Conservation (phyloP, 2,797 vertebrate genomes). For the Brotogeris chrysoptera region DNA sequence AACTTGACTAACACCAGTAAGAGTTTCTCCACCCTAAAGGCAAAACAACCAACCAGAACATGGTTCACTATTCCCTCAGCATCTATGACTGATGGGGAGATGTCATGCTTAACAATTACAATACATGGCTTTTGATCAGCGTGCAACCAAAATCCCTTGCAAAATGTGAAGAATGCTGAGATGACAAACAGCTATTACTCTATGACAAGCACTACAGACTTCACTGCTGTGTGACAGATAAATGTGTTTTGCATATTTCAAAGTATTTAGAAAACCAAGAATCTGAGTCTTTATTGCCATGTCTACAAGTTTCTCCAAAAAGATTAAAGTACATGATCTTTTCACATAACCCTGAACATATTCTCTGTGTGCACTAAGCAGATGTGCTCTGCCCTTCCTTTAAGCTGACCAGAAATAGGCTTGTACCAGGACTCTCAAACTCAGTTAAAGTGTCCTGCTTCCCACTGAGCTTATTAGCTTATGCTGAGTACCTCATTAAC, state of each 20-base stretch:
- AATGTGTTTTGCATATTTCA: neutral
- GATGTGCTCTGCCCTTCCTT: neutral
- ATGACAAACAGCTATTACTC: neutral
- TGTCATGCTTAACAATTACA: neutral
- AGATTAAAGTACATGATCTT: neutral
- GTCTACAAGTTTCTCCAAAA: neutral
- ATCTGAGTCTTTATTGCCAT: neutral
- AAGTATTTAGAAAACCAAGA: neutral
- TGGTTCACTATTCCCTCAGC: neutral
- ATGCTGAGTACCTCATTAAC: neutral
- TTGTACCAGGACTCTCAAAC: neutral
- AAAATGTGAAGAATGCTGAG: neutral
- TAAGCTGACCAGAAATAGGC: neutral
- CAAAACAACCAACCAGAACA: neutral
- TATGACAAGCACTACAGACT: neutral
- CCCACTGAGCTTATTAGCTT: neutral
- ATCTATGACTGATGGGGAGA: neutral
- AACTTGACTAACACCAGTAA: neutral
- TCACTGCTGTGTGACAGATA: neutral
- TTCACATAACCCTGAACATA: neutral
- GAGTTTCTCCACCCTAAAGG: neutral
- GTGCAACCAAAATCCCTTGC: neutral
- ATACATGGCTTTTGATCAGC: neutral
- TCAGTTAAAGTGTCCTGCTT: neutral
- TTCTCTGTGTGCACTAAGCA: neutral